A percentile compares a stretch with the other conserved stretches of the same genome.
These are phyloP conservation scores for Craniophora ligustri DNA, from an alignment of 2,888 invertebrate genomes.

Conservation along the genomic window DNA sequence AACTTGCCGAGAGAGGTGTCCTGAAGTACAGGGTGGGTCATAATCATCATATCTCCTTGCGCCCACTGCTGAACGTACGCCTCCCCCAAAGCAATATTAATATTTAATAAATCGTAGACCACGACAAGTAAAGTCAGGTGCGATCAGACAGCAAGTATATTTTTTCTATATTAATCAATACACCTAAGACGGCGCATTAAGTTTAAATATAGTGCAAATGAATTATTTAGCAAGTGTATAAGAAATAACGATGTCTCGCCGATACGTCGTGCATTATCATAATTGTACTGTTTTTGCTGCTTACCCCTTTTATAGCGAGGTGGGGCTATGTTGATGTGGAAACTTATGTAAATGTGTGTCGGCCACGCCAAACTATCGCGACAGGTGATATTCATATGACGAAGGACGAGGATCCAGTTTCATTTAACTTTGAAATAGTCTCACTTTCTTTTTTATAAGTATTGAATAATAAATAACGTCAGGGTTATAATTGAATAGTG, in stretches of 20 bases:
- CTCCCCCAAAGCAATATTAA: no score
- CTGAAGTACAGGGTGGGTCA: no score
- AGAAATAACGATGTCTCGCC: constrained; percentile 30
- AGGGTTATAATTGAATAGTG: no score
- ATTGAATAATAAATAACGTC: no score
- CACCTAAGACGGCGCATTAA: constrained; percentile 13
- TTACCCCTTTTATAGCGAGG: constrained; percentile 24
- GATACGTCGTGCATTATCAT: constrained; percentile 35
- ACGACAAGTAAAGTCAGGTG: constrained; percentile 1
- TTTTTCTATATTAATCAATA: constrained; percentile 21
- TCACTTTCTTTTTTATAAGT: no score
- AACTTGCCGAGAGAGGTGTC: no score
- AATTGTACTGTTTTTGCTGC: constrained; percentile 45
- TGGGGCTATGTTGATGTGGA: constrained; percentile 16
- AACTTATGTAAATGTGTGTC: constrained; percentile 28
- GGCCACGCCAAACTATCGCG: not conserved
- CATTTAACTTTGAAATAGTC: not conserved
- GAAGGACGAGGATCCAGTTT: not conserved
- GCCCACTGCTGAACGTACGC: no score
- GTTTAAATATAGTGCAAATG: constrained; percentile 41
- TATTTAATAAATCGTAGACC: not conserved
- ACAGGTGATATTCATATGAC: constrained; percentile 11
- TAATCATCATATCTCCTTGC: no score
- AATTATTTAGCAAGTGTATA: constrained; percentile 44
- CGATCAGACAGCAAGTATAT: constrained; percentile 5